Evolutionary conservation across 2,888 invertebrate species (phyloP), one percentile per base, ranked within the genome.

Genomic region (Automeris io): DNA sequence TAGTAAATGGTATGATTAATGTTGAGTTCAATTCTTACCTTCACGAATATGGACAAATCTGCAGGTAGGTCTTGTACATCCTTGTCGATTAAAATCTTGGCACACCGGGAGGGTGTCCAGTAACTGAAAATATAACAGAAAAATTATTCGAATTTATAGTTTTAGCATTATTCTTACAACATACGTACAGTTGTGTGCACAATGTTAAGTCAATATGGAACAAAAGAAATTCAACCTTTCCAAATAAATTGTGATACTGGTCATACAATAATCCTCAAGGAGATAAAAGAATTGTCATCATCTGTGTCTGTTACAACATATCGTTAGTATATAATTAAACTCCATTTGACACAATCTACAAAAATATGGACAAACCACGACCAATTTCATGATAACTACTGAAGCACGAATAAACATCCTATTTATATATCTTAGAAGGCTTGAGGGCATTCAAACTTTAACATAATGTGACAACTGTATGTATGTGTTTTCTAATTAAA

Each of bases 51-150:
- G 97, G 91, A 97, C 95, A 91, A 96, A 96, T 93, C 95, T 96
- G 95, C 97, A 97, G 92, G 95, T 95, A 89, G 94, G 92, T 91
- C 96, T 93, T 90, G 93, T 93, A 91, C 96, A 96, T 89, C 95
- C 93, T 90, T 96, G 95, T 89, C 94, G 94, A 94, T 96, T 98
- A 97, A 97, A 97, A 97, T 96, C 98, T 95, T 95, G 97, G 97
- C 95, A 98, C 94, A 96, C 97, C 95, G 94, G 97, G 96, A 96
- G 97, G 96, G 95, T 98, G 97, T 96, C 97, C 97, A 96, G 97
- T 95, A 97, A 97, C 97, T 98, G 95, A 74, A 94, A 93, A 76
- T 61, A 79, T 70, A 75, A 73, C 54, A 69, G 61, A 60, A 54
- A 43, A 40, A 40, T 41, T 45, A 72, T 81, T 65, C 80, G 68